Conservation (phyloP, 2,888 invertebrate species). For the Pantelozetes paolii region DNA sequence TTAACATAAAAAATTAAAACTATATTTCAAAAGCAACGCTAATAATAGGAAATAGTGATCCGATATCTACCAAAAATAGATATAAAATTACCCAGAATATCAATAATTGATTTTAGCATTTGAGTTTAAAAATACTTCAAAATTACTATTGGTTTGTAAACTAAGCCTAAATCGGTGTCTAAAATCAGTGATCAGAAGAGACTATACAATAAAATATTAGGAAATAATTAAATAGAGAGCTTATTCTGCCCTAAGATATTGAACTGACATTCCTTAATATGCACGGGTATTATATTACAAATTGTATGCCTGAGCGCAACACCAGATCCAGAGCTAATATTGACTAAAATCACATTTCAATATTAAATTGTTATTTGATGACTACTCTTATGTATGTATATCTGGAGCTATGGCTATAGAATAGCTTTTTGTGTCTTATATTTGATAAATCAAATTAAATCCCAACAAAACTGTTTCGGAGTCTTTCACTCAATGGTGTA, state of each 20-base stretch:
- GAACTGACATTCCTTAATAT: constrained; percentile 31
- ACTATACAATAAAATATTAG: constrained; percentile 22
- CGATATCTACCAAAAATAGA: no score
- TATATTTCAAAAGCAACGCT: no score
- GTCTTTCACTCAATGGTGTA: neutral
- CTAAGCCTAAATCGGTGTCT: neutral
- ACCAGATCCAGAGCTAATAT: constrained; percentile 26
- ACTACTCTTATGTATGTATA: neutral
- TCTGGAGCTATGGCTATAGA: neutral
- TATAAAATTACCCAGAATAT: no score
- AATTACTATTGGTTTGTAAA: neutral
- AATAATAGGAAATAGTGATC: no score
- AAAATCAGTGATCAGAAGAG: neutral
- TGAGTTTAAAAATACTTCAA: no score
- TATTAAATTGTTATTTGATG: constrained; percentile 36
- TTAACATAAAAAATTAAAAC: no score
- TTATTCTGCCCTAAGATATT: constrained; percentile 31
- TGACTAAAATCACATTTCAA: constrained; percentile 38
- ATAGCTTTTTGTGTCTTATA: neutral
- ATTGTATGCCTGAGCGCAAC: constrained; percentile 23
- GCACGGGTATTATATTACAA: constrained; percentile 27
- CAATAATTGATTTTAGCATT: no score
- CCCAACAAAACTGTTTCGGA: neutral
- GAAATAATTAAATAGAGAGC: constrained; percentile 37
- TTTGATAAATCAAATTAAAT: constrained; percentile 1